These are phyloP conservation scores for Lordiphosa clarofinis DNA, from an alignment of 1,140 invertebrate genomes.

Conservation along the genomic window DNA sequence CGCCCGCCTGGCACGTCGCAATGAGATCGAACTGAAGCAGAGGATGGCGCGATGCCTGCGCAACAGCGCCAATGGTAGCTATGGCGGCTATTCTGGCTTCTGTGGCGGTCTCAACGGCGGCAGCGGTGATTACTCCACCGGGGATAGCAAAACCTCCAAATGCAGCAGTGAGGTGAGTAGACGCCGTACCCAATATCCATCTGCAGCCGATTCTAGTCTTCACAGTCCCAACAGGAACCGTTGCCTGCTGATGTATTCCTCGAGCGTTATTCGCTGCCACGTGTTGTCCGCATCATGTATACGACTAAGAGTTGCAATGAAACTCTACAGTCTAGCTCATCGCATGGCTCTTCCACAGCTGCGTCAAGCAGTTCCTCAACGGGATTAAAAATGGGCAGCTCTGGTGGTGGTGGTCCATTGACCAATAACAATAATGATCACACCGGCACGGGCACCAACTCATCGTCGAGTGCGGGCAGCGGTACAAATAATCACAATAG, in stretches of 20 bases:
- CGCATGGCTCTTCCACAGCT: constrained; percentile 73
- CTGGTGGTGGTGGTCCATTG: constrained; percentile 9
- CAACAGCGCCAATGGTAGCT: constrained; percentile 55
- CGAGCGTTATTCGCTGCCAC: constrained; percentile 82
- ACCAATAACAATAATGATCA: constrained; percentile 17
- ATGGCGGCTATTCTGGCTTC: constrained; percentile 40
- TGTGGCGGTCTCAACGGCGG: constrained; percentile 47
- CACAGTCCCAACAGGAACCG: constrained; percentile 56
- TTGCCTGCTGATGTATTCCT: constrained; percentile 80
- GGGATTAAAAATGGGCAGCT: constrained; percentile 26
- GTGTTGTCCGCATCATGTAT: constrained; percentile 80
- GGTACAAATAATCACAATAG: constrained; percentile 25
- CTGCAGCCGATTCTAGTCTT: neutral
- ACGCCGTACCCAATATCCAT: no score
- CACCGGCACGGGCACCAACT: constrained; percentile 43
- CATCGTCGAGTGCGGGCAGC: constrained; percentile 58
- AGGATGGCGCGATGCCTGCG: constrained; percentile 62
- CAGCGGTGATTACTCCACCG: constrained; percentile 75
- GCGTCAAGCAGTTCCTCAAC: constrained; percentile 63
- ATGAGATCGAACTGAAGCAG: constrained; percentile 78
- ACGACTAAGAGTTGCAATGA: constrained; percentile 65
- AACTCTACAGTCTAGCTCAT: constrained; percentile 76
- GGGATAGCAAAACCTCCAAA: constrained; percentile 78
- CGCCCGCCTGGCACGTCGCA: constrained; percentile 75
- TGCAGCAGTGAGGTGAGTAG: constrained; percentile 66